phyloP scores from a whole-genome alignment of 2,888 invertebrate species.

The Sylvicola cinctus region DNA sequence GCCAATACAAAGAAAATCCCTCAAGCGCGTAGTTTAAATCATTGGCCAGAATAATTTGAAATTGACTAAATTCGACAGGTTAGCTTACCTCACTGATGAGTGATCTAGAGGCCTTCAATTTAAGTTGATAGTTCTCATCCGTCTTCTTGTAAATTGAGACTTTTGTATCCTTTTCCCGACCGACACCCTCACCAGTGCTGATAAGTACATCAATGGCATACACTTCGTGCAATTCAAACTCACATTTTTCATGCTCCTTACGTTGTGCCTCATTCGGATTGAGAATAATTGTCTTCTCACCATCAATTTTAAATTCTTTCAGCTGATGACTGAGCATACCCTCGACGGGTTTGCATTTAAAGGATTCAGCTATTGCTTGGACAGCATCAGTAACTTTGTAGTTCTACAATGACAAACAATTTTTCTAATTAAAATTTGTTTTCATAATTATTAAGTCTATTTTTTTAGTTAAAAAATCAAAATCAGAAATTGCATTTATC shows the following conservation, averaged over 20 bases:
- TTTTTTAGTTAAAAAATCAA: slow-evolving; percentile 1
- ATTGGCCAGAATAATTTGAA: slow-evolving; percentile 4
- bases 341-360: slow-evolving; percentile 93
- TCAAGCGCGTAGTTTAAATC: slow-evolving; percentile 2
- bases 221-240: slow-evolving; percentile 89
- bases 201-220: slow-evolving; percentile 97
- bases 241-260: slow-evolving; percentile 92
- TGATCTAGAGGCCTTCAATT: slow-evolving; percentile 88
- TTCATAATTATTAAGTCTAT: neutral
- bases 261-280: slow-evolving; percentile 94
- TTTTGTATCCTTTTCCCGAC: slow-evolving; percentile 80
- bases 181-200: slow-evolving; percentile 86
- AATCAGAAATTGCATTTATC: slow-evolving; percentile 1
- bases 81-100: slow-evolving; percentile 63
- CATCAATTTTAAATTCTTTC: slow-evolving; percentile 91
- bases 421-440: neutral
- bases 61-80: slow-evolving; percentile 1
- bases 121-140: slow-evolving; percentile 89
- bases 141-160: slow-evolving; percentile 98
- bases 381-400: slow-evolving; percentile 80
- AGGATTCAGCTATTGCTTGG: slow-evolving; percentile 81
- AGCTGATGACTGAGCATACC: slow-evolving; percentile 90
- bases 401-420: slow-evolving; percentile 33
- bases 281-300: slow-evolving; percentile 92
- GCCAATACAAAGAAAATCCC: neutral